These are phyloP conservation scores for Etheostoma cragini DNA, from an alignment of 2,113 vertebrate genomes.

Conservation along the genomic window DNA sequence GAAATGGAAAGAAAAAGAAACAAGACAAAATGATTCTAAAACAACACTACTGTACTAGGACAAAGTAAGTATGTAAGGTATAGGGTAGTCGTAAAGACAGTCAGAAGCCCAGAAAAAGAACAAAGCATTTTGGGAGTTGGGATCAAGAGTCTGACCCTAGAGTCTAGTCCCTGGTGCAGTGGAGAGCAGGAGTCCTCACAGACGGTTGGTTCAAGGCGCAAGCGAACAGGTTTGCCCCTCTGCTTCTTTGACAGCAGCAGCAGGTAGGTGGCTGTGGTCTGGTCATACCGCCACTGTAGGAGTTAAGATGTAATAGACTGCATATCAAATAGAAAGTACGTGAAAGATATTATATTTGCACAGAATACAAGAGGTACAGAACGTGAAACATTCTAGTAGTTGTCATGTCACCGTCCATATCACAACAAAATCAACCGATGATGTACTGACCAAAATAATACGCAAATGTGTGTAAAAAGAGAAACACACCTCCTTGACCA, in stretches of 20 bases:
- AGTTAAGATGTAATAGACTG: constrained; percentile 7
- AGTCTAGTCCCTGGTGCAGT: constrained; percentile 59
- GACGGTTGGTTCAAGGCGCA: constrained; percentile 64
- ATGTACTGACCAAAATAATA: background rate
- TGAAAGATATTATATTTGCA: background rate
- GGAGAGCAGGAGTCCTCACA: constrained; percentile 57
- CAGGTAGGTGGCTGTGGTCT: constrained; percentile 91
- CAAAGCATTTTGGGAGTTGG: constrained; percentile 12
- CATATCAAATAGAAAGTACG: background rate
- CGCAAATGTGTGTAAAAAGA: background rate
- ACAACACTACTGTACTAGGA: background rate
- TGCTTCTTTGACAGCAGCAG: constrained; percentile 92
- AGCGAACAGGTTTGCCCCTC: constrained; percentile 86
- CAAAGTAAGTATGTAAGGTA: background rate
- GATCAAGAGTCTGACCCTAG: constrained; percentile 78
- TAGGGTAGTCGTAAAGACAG: background rate
- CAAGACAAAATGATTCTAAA: background rate
- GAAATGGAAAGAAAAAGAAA: background rate
- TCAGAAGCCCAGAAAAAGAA: constrained; percentile 3
- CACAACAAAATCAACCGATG: background rate
- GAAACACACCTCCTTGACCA: constrained; percentile 87
- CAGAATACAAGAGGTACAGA: background rate
- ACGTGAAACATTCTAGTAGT: background rate
- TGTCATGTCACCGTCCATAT: background rate
- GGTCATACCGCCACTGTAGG: constrained; percentile 92